Percentiles rank a stretch among this genome's conserved stretches.
phyloP scores from a whole-genome alignment of 2,888 invertebrate genomes.

The Catocala sponsa region DNA sequence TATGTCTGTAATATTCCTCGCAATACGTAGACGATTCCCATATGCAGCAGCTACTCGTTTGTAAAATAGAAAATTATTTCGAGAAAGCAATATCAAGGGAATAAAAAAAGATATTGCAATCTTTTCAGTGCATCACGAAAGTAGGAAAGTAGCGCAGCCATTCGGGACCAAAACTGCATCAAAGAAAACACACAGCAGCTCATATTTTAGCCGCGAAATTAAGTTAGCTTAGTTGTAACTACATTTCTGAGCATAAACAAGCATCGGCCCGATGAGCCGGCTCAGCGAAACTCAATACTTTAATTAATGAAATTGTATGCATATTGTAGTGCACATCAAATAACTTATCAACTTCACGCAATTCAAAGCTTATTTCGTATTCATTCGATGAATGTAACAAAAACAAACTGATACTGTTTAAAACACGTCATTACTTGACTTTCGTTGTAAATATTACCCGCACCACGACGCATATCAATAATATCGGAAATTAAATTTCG shows the following conservation, averaged over 20 bases:
- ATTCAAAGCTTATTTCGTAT: no score
- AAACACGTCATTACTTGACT: conserved; percentile 1
- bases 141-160: not conserved
- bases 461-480: not conserved
- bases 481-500: not conserved
- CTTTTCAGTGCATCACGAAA: not conserved
- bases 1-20: no score
- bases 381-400: not conserved
- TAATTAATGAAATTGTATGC: no score
- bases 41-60: no score
- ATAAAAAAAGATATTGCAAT: conserved; percentile 9
- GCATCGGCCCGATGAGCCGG: no score
- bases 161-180: not conserved
- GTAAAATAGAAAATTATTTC: not conserved
- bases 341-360: no score
- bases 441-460: not conserved
- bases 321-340: no score
- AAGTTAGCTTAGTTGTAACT: not conserved
- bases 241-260: not conserved
- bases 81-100: conserved; percentile 2
- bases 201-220: not conserved
- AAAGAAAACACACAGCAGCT: not conserved
- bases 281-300: no score
- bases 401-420: conserved; percentile 12
- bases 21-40: no score